These are phyloP conservation scores for Vespertilio murinus DNA, from an alignment of 2,797 vertebrate genomes.

Conservation along the genomic window DNA sequence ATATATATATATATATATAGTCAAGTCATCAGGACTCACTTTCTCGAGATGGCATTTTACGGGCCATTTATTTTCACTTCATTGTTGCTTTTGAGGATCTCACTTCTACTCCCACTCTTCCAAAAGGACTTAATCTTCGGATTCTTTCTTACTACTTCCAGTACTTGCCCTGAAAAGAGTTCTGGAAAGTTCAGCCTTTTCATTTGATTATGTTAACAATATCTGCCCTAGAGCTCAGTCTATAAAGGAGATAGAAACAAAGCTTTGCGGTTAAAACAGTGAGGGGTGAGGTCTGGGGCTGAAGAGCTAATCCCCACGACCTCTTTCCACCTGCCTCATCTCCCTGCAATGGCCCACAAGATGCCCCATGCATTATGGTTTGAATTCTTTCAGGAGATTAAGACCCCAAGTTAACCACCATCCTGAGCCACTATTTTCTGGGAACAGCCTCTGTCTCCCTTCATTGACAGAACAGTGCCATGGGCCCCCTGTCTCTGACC, in stretches of 20 bases:
- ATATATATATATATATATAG: no score
- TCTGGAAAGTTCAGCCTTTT: conserved; percentile 1
- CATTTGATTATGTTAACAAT: background rate
- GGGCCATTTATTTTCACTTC: background rate
- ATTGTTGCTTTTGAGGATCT: background rate
- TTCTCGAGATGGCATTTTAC: background rate
- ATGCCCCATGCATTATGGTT: background rate
- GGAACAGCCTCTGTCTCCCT: background rate
- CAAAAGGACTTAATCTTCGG: background rate
- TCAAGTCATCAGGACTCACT: background rate
- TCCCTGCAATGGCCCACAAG: background rate
- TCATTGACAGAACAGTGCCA: background rate
- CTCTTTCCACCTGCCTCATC: background rate
- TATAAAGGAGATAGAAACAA: background rate
- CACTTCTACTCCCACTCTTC: background rate
- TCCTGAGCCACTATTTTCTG: background rate
- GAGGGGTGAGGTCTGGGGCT: background rate
- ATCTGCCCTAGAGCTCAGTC: background rate
- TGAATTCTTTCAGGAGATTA: background rate
- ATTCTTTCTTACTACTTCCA: background rate
- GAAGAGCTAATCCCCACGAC: background rate
- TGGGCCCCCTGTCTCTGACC: background rate
- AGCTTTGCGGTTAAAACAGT: background rate
- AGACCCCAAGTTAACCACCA: background rate
- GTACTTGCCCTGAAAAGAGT: background rate